phyloP scores from a whole-genome alignment of 2,113 vertebrate species.

The Piaya cayana region DNA sequence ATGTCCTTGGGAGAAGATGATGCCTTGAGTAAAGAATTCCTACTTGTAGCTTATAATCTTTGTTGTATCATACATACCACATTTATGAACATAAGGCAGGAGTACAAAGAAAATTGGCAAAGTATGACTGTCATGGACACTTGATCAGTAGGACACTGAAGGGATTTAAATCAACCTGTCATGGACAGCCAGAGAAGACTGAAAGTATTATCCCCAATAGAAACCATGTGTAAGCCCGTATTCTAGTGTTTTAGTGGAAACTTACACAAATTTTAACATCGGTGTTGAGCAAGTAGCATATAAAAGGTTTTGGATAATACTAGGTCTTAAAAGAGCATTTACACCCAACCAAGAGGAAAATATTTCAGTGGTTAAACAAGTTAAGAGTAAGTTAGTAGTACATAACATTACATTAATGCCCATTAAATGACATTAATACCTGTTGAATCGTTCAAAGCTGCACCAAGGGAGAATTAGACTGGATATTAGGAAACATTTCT shows the following conservation, averaged over 20 bases:
- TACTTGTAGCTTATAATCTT: not conserved
- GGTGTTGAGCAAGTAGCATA: not conserved
- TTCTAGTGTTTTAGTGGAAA: not conserved
- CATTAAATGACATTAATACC: not conserved
- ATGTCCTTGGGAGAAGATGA: not conserved
- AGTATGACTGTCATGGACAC: not conserved
- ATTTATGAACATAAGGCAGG: not conserved
- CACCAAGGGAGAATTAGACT: not conserved
- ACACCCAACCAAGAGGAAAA: not conserved
- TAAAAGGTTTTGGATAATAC: not conserved
- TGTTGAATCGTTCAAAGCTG: not conserved
- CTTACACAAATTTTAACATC: not conserved
- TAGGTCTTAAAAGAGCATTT: not conserved
- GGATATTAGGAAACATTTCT: not conserved
- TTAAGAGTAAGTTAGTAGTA: not conserved
- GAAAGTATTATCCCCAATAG: not conserved
- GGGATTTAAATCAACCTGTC: not conserved
- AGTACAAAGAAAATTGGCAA: not conserved
- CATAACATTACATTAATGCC: not conserved
- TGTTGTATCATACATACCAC: not conserved
- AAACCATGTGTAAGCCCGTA: not conserved
- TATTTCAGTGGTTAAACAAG: not conserved
- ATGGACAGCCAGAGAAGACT: not conserved
- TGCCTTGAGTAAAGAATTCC: not conserved
- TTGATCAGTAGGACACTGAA: not conserved